Conservation (phyloP, 2,113 vertebrate species). For the Oncorhynchus clarkii region DNA sequence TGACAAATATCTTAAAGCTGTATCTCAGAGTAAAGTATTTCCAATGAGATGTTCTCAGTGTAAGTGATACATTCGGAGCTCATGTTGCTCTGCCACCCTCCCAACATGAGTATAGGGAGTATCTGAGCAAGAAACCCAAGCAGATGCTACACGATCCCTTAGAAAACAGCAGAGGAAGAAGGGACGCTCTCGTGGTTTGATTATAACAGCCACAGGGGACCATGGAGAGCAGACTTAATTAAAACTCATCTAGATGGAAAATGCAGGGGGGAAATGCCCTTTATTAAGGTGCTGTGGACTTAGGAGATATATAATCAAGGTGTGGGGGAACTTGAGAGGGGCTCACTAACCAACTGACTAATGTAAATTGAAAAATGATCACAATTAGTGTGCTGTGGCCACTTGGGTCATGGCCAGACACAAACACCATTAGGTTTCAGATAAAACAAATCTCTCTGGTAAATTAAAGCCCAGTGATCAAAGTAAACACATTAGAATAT, state of each 20-base stretch:
- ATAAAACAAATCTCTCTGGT: not conserved
- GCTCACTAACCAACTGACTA: conserved; percentile 25
- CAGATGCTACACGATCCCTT: conserved; percentile 23
- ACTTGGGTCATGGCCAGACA: conserved; percentile 31
- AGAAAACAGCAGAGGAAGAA: conserved; percentile 15
- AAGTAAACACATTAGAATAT: too few relatives aligned
- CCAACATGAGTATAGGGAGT: not conserved
- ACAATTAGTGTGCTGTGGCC: conserved; percentile 37
- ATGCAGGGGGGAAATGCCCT: conserved; percentile 39
- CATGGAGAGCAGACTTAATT: conserved; percentile 42
- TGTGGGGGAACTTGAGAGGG: not conserved
- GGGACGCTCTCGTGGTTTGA: conserved; percentile 29
- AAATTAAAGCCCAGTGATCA: too few relatives aligned
- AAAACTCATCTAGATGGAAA: conserved; percentile 53
- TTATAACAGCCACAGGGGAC: conserved; percentile 33
- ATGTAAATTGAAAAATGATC: conserved; percentile 56
- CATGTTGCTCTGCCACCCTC: not conserved
- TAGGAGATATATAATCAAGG: conserved; percentile 24
- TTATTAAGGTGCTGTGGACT: conserved; percentile 34
- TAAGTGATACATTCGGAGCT: not conserved
- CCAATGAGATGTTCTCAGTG: too few relatives aligned
- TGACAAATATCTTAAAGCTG: too few relatives aligned
- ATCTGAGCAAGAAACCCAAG: conserved; percentile 1
- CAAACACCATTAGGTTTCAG: conserved; percentile 39
- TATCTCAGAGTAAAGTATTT: too few relatives aligned